Evolutionary conservation across 2,113 vertebrate species (phyloP).

Genomic region (Paracyprichromis sp.): DNA sequence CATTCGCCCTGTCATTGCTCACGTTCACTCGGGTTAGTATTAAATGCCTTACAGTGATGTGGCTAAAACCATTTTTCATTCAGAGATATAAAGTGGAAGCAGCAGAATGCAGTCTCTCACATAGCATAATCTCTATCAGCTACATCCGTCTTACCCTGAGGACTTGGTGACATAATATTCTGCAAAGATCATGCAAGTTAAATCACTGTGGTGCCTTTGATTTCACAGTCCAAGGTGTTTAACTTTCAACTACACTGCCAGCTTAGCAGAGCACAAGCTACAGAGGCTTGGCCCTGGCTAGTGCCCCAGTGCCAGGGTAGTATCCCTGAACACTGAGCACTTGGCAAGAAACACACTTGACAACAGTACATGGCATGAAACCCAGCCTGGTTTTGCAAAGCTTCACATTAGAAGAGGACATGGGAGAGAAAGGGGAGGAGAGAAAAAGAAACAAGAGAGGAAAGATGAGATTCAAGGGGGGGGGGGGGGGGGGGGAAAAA

Average conservation of each 20-base stretch:
- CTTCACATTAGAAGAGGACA: slow-evolving; percentile 17
- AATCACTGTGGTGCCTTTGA: slow-evolving; percentile 39
- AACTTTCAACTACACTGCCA: slow-evolving; percentile 45
- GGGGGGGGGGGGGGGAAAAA: neutral
- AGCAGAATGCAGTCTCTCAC: neutral
- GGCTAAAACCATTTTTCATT: neutral
- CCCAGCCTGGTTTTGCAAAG: neutral
- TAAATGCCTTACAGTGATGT: neutral
- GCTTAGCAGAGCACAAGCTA: slow-evolving; percentile 36
- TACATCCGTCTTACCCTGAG: neutral
- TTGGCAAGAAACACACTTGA: slow-evolving; percentile 25
- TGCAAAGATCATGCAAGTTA: slow-evolving; percentile 32
- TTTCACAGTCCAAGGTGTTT: slow-evolving; percentile 52
- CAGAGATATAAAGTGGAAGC: neutral
- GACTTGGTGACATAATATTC: slow-evolving; percentile 27
- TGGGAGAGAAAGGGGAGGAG: neutral
- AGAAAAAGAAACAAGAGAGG: neutral
- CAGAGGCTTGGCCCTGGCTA: slow-evolving; percentile 29
- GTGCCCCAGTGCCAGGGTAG: slow-evolving; percentile 17
- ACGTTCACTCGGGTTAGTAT: neutral
- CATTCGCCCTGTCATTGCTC: neutral
- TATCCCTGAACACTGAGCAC: slow-evolving; percentile 38
- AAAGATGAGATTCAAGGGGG: neutral
- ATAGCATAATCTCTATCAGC: neutral
- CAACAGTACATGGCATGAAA: slow-evolving; percentile 15